Base-by-base conservation (phyloP, 2,888 invertebrate species). In the Drosophila differens region DNA sequence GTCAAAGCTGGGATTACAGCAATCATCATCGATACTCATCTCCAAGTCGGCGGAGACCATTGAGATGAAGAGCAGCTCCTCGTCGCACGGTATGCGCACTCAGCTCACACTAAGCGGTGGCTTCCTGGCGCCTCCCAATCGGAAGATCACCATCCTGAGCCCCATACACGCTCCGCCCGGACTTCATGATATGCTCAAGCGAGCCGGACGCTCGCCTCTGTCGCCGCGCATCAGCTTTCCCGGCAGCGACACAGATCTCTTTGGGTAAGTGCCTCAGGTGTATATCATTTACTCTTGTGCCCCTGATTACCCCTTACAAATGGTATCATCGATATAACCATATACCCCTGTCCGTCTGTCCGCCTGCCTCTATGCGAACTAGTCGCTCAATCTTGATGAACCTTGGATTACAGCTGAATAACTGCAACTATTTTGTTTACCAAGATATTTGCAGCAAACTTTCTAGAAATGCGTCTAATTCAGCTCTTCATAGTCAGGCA, bases 121-220 rank as follows among this genome's bases (percentile, higher is more conserved):
- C 7, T 82, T 93, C 4, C 74, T 93, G 73, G 93, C 93, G 0
- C 93, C 93, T 28, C 93, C 93, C 9, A 93, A 92, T 83, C 93
- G 96, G 19, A 95, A 95, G 80, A 95, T 97, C 61, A 97, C 97
- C 49, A 97, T 97, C 70, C 94, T 97, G 70, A 97, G 97, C 82
- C 97, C 97, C 0, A 95, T 96, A 90, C 96, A 96, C 70, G 94
- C 94, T 6, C 94, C 95, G 76, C 94, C 95, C 1, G 97, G 97
- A 83, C 94, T 96, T 14, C 93, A 93, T 64, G 93, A 93, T 51
- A 89, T 93, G 87, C 81, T 93, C 6, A 93, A 92, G 68, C 89
- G 93, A 32, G 89, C 92, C 22, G 93, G 93, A 4, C 87, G 93
- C 25, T 93, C 93, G 32, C 93, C 93, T 0, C 67, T 93, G 39